Evolutionary conservation across 2,797 vertebrate genomes (phyloP).

Genomic region (Chloroceryle amazona): DNA sequence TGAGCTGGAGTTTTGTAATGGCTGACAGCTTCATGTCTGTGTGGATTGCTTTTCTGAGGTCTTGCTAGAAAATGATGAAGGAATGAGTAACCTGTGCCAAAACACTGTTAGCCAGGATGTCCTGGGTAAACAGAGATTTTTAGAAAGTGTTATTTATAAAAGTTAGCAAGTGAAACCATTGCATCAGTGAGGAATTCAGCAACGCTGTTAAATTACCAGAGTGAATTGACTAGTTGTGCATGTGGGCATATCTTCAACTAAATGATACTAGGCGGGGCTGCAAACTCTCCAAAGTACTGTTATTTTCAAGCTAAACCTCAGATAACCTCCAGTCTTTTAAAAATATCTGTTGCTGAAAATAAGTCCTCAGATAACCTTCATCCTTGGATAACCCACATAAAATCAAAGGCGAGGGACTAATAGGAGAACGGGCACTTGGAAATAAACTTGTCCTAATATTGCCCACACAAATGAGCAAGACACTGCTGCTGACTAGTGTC

Average conservation of each 20-base stretch:
- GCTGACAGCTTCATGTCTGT: constrained; percentile 46
- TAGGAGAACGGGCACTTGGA: constrained; percentile 16
- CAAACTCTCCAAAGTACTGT: constrained; percentile 60
- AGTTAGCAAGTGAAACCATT: constrained; percentile 61
- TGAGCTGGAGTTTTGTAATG: background rate
- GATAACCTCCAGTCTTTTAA: constrained; percentile 66
- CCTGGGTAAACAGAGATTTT: constrained; percentile 72
- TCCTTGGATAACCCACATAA: constrained; percentile 51
- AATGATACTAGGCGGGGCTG: constrained; percentile 49
- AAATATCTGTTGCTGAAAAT: constrained; percentile 70
- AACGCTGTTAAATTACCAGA: constrained; percentile 46
- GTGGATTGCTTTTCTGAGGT: constrained; percentile 31
- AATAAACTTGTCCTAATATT: constrained; percentile 28
- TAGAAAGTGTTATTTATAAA: constrained; percentile 74
- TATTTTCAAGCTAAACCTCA: constrained; percentile 72
- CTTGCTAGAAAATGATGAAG: constrained; percentile 52
- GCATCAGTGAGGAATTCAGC: constrained; percentile 71
- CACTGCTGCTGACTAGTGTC: background rate
- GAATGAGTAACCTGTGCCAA: constrained; percentile 44
- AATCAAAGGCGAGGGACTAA: constrained; percentile 37
- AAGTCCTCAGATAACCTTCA: constrained; percentile 69
- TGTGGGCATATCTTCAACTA: constrained; percentile 71
- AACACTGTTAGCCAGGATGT: constrained; percentile 69
- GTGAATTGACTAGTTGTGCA: constrained; percentile 68
- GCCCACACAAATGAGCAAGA: constrained; percentile 11